A percentile compares a stretch with the other conserved stretches of the same genome.
Conservation (phyloP, 2,113 vertebrate genomes). For the Helogale parvula region DNA sequence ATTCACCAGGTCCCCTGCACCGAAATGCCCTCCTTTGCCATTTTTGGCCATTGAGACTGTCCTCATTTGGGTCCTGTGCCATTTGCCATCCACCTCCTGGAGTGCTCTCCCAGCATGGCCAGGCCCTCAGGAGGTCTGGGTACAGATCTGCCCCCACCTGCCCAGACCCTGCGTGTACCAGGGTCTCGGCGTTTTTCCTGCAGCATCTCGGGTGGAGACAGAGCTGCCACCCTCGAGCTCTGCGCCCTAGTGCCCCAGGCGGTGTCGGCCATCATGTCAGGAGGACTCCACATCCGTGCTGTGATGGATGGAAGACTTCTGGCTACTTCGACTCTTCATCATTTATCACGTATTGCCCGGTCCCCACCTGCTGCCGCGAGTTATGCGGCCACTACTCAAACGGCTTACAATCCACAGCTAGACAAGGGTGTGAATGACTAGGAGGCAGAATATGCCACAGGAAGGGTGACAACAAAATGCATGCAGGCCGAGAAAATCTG, state of each 20-base stretch:
- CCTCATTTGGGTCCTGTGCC: neutral
- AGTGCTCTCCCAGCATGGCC: neutral
- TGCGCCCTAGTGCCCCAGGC: neutral
- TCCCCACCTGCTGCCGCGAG: neutral
- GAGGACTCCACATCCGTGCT: neutral
- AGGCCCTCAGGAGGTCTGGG: neutral
- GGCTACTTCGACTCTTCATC: neutral
- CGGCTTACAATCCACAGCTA: neutral
- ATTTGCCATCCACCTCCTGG: neutral
- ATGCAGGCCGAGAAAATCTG: neutral
- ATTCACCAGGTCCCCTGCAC: neutral
- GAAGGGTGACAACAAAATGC: neutral
- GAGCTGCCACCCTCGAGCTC: fast-evolving
- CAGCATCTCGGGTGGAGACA: fast-evolving
- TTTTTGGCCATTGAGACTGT: neutral
- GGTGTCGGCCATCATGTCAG: fast-evolving
- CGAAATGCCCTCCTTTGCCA: neutral
- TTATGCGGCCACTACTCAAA: neutral
- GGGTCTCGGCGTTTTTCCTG: no score
- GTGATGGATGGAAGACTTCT: neutral
- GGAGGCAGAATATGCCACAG: neutral
- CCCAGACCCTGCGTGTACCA: neutral
- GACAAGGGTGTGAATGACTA: neutral
- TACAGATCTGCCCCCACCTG: fast-evolving
- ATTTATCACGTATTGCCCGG: neutral